Evolutionary conservation across 2,888 invertebrate genomes (phyloP), one percentile per base, ranked within the genome.

Genomic region (Sipha maydis): DNA sequence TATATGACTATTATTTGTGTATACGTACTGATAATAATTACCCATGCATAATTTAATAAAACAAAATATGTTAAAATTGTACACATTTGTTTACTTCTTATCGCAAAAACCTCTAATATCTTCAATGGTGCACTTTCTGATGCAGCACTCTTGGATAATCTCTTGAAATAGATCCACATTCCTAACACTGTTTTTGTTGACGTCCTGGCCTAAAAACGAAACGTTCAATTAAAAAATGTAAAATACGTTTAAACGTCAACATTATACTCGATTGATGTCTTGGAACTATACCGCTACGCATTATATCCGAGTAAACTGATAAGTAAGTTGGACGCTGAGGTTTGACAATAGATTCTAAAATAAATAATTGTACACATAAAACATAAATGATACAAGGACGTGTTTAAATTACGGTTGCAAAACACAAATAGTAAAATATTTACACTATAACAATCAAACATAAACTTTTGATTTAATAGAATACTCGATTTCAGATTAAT

Each of bases 21-120:
- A 75, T 75, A 75, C 75, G 80, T 88, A 86, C 86, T 86, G 86
- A 73, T 85, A 77, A 85, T 67, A 76, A 78, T 28, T 78, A 78
- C 17, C 38, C 48, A 48, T 61, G 3, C 48, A 48, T 76, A 76
- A 76, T 76, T 76, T 76, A 77, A 77, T 77, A 48, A 48, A 41
- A 41, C 21, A 77, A 19, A 34, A 34, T 77, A 77, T 77, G 54
- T 78, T 28, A 78, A 76, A 78, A 56, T 71, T 34, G 25, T 73
- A 73, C 54, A 71, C 19, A 28, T 61, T 9, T 80, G 73, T 80
- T 67, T 67, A 80, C 82, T 80, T 80, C 48, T 80, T 80, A 25
- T 31, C 61, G 19, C 86, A 86, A n/a, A 78, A 71, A 8, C 3
- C 41, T 25, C 21, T n/a, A 9, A 88, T 80, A 75, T 88, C 86